These are phyloP conservation scores for Nephila pilipes DNA, from an alignment of 1,140 invertebrate species.

Conservation along the genomic window DNA sequence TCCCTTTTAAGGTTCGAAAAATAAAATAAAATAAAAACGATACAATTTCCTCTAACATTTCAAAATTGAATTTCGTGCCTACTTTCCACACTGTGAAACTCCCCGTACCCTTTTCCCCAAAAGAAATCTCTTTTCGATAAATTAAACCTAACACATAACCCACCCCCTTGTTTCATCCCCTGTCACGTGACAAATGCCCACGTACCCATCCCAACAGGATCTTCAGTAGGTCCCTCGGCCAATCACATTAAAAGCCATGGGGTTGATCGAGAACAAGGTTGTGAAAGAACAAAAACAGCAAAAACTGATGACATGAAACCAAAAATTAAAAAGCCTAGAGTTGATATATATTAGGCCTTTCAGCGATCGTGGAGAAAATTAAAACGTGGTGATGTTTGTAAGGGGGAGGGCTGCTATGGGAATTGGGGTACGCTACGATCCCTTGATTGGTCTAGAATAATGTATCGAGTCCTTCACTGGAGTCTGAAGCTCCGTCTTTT, in stretches of 20 bases:
- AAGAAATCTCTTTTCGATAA: conserved; percentile 75
- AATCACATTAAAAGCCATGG: conserved; percentile 71
- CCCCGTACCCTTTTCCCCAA: background rate
- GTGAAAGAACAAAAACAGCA: conserved; percentile 1
- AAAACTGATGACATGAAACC: conserved; percentile 49
- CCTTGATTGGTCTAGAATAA: conserved; percentile 25
- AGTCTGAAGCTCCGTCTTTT: background rate
- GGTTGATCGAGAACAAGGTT: background rate
- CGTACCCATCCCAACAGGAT: background rate
- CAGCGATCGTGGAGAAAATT: conserved; percentile 63
- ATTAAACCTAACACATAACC: conserved; percentile 59
- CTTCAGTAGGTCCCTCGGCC: conserved; percentile 38
- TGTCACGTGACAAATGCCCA: conserved; percentile 68
- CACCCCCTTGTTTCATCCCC: background rate
- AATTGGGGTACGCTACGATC: background rate
- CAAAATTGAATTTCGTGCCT: conserved; percentile 68
- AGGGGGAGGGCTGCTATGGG: conserved; percentile 11
- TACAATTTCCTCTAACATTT: conserved; percentile 14
- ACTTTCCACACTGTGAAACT: conserved; percentile 6
- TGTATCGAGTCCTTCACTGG: background rate
- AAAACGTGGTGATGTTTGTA: conserved; percentile 55
- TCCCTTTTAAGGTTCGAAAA: background rate
- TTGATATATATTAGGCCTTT: conserved; percentile 72
- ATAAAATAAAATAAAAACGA: conserved; percentile 48
- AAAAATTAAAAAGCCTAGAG: conserved; percentile 68